phyloP scores from a whole-genome alignment of 2,888 invertebrate genomes.

The Mythimna impura region DNA sequence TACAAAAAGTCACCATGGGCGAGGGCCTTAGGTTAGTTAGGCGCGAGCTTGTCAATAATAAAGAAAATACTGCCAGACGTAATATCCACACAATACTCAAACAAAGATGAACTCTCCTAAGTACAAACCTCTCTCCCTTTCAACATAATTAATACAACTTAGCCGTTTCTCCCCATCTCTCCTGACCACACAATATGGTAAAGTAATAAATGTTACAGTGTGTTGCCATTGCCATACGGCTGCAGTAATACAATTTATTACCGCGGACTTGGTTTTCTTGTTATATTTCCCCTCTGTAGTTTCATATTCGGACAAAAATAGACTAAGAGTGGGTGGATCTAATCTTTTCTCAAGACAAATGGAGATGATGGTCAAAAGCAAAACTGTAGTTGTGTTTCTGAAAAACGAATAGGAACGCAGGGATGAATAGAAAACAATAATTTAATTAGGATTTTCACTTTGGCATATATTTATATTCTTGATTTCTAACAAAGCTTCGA shows the following conservation, averaged over 20 bases:
- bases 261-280: slow-evolving; percentile 19
- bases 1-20: too few relatives aligned
- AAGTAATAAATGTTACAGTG: slow-evolving; percentile 37
- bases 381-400: neutral
- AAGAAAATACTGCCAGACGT: too few relatives aligned
- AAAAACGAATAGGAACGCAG: neutral
- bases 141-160: slow-evolving; percentile 22
- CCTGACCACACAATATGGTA: slow-evolving; percentile 15
- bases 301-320: slow-evolving; percentile 28
- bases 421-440: too few relatives aligned
- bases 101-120: neutral
- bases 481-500: too few relatives aligned
- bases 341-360: slow-evolving; percentile 6
- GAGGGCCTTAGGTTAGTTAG: too few relatives aligned
- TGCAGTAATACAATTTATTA: slow-evolving; percentile 40
- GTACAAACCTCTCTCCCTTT: neutral
- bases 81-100: too few relatives aligned
- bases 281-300: slow-evolving; percentile 38
- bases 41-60: too few relatives aligned
- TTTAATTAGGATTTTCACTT: too few relatives aligned
- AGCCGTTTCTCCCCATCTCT: neutral
- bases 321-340: neutral
- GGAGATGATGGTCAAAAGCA: neutral
- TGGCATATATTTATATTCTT: too few relatives aligned
- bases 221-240: slow-evolving; percentile 32